Conservation (phyloP, 2,888 invertebrate genomes). For the Rhamnusium bicolor region DNA sequence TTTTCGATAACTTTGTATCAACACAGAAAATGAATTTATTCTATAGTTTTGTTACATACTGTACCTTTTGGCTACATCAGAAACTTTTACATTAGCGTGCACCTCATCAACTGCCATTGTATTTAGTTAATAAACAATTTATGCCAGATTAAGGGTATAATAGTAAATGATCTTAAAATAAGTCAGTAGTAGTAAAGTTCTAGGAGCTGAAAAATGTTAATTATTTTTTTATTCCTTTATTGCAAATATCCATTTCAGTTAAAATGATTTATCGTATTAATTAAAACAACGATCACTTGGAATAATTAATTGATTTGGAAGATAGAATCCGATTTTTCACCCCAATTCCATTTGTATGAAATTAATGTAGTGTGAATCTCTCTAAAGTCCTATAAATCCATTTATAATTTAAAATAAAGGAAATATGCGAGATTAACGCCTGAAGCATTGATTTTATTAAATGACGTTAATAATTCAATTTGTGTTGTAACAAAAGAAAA, state of each 20-base stretch:
- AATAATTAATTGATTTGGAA: slow-evolving; percentile 3
- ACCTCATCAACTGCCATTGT: no score
- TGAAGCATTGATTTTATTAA: slow-evolving; percentile 51
- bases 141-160: no score
- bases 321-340: slow-evolving; percentile 36
- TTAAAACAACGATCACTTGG: not conserved
- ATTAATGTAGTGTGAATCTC: slow-evolving; percentile 47
- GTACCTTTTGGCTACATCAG: no score
- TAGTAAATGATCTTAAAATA: no score
- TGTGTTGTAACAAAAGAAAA: slow-evolving; percentile 29
- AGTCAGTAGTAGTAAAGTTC: no score
- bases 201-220: no score
- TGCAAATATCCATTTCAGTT: not conserved
- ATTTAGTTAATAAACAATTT: no score
- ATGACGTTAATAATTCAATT: slow-evolving; percentile 54
- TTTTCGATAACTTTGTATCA: no score
- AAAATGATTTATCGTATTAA: not conserved
- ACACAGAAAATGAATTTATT: no score
- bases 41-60: no score
- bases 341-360: slow-evolving; percentile 42
- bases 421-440: slow-evolving; percentile 51
- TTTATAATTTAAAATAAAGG: slow-evolving; percentile 39
- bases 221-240: no score
- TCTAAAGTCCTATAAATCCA: slow-evolving; percentile 11
- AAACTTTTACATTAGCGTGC: no score